Evolutionary conservation across 2,113 vertebrate genomes (phyloP).

Genomic region (Phyllostomus discolor): DNA sequence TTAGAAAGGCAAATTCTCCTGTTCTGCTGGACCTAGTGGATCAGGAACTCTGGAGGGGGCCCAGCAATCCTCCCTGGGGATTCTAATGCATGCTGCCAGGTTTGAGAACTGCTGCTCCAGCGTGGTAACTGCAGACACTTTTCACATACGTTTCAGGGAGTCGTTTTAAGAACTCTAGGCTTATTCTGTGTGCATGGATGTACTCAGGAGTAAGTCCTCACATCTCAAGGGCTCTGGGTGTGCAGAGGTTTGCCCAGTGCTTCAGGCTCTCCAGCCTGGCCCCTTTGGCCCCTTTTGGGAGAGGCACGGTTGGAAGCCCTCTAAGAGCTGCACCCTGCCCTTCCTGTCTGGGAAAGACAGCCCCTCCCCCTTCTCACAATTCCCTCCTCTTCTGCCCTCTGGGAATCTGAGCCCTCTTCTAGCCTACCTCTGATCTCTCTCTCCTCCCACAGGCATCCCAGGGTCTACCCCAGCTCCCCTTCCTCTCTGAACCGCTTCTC

Average conservation of each 20-base stretch:
- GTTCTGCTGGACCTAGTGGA: no score
- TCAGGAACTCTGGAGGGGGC: background rate
- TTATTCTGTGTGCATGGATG: background rate
- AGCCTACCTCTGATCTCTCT: background rate
- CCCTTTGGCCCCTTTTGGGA: background rate
- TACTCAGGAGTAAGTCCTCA: no score
- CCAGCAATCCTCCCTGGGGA: background rate
- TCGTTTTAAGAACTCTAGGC: background rate
- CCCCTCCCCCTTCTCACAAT: background rate
- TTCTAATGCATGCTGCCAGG: background rate
- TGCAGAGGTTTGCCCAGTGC: background rate
- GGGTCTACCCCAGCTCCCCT: background rate
- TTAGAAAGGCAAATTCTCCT: background rate
- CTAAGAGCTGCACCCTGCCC: background rate
- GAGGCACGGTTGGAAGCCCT: background rate
- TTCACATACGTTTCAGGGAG: fast-evolving
- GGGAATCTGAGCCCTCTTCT: background rate
- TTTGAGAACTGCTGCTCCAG: no score
- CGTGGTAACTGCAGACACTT: background rate
- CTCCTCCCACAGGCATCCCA: background rate
- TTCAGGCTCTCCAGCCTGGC: background rate
- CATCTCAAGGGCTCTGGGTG: background rate
- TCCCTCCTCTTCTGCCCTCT: background rate
- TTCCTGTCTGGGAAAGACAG: background rate
- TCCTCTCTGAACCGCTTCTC: background rate